phyloP scores from a whole-genome alignment of 2,113 vertebrate genomes.

The Balaeniceps rex region DNA sequence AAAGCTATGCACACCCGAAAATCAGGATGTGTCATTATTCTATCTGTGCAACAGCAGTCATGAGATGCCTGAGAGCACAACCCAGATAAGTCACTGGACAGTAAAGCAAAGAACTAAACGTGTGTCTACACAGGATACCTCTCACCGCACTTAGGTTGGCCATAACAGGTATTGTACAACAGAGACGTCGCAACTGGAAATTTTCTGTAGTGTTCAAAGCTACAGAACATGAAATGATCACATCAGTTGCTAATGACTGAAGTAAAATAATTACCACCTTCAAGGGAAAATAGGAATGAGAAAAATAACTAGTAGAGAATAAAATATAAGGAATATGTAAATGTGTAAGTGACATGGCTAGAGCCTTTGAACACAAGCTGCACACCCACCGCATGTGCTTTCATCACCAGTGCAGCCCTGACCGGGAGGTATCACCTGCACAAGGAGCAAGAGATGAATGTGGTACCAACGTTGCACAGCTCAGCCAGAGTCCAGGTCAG shows the following conservation, averaged over 20 bases:
- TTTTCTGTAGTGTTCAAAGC: neutral
- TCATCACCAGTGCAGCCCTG: neutral
- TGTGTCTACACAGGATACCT: accelerated
- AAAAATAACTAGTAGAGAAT: neutral
- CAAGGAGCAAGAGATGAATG: neutral
- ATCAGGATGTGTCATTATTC: neutral
- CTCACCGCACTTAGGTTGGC: accelerated
- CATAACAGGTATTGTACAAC: neutral
- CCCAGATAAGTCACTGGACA: neutral
- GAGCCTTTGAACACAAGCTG: neutral
- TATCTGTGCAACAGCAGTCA: neutral
- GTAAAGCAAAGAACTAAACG: neutral
- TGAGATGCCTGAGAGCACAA: neutral
- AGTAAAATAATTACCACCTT: neutral
- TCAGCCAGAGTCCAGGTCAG: neutral
- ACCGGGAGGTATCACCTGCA: neutral
- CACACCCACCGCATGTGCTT: accelerated
- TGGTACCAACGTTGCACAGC: neutral
- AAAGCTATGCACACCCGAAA: neutral
- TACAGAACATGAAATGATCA: neutral
- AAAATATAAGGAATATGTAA: neutral
- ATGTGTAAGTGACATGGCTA: neutral
- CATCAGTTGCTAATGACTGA: neutral
- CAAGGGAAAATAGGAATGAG: neutral
- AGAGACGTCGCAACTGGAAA: neutral